Evolutionary conservation across 2,797 vertebrate genomes (phyloP), one percentile per base, ranked within the genome.

Genomic region (Lutjanus argentimaculatus): DNA sequence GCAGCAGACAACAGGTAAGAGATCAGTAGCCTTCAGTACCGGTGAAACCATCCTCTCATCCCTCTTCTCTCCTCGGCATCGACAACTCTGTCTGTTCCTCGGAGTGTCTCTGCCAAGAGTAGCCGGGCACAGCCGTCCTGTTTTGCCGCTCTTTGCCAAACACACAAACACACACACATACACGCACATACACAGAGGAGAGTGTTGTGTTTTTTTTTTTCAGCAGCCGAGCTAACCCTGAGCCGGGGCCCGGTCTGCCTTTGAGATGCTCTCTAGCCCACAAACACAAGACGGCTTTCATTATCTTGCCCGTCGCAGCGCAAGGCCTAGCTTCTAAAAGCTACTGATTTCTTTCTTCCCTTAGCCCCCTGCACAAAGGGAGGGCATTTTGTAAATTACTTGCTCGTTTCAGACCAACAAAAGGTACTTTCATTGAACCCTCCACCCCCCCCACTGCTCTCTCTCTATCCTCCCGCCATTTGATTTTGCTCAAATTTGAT

Each of bases 401-500:
- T 99, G 97, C 98, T 99, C 98, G 98, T 99, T 96, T 99, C 98
- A 98, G 97, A 99, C 97, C 98, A 99, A 99, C 98, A 99, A 99
- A 99, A 99, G 98, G 98, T 99, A 99, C 98, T 99, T 99, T 99
- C 98, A 99, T 98, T 98, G 97, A 99, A 98, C 97, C 97, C 96
- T 94, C 90, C 89, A 6, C n/a, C 62, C 79, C 87, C 85, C 72
- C 79, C 84, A 96, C 97, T 95, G 95, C 97, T 90, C 90, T 84
- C 85, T 89, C 84, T 93, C 97, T 97, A 91, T 97, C 89, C 94
- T 92, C 90, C 91, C 93, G 91, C 98, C 97, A 97, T 99, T 99
- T 99, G 97, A 99, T 99, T 99, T 99, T 98, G 98, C 97, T 99
- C 97, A 99, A 99, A 99, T 99, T 99, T 99, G 98, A 99, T 99